Evolutionary conservation across 2,113 vertebrate genomes (phyloP).

Genomic region (Ageneiosus marmoratus): DNA sequence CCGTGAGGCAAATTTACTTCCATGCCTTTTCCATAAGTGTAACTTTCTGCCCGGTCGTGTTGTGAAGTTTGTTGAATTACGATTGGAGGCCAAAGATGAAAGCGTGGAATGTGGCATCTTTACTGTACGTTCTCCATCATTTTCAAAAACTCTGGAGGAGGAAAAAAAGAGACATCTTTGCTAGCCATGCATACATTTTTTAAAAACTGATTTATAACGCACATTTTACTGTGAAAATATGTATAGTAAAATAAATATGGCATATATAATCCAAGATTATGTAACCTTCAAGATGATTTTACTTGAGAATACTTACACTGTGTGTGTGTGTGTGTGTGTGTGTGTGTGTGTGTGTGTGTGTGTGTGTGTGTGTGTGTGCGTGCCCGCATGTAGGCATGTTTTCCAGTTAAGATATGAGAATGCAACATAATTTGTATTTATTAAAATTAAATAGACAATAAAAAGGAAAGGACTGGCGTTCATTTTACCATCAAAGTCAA

Average conservation of each 20-base stretch:
- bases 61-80: not conserved
- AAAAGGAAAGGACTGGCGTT: slow-evolving; percentile 2
- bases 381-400: not conserved
- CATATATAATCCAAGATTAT: not conserved
- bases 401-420: not conserved
- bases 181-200: not conserved
- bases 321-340: not conserved
- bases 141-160: slow-evolving; percentile 73
- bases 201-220: not conserved
- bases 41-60: slow-evolving; percentile 3
- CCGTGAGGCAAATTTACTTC: not conserved
- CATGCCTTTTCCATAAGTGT: not conserved
- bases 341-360: not conserved
- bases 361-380: not conserved
- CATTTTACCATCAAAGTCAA: slow-evolving; percentile 79
- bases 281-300: not conserved
- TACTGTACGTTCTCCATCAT: slow-evolving; percentile 80
- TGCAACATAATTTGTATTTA: not conserved
- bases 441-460: not conserved
- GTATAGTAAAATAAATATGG: not conserved
- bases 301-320: not conserved
- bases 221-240: not conserved
- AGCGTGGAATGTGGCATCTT: slow-evolving; percentile 63
- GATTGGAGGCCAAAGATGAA: not conserved
- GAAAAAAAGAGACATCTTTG: slow-evolving; percentile 3